Conservation (phyloP, 2,113 vertebrate genomes). For the Piaya cayana region DNA sequence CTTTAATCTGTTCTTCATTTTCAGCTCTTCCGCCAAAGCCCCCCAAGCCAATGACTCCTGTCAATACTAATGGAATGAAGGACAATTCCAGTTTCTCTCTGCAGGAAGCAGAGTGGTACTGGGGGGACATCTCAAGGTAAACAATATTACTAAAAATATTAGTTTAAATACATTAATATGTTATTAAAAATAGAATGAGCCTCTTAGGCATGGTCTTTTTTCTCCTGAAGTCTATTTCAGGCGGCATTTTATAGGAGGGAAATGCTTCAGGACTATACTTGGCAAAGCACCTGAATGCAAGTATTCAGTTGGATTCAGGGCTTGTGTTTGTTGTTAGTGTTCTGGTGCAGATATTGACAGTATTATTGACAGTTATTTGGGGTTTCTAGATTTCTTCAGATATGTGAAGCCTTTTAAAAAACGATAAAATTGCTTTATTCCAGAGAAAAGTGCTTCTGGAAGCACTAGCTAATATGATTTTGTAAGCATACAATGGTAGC, state of each 20-base stretch:
- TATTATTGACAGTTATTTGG: not conserved
- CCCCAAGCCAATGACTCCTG: slow-evolving; percentile 84
- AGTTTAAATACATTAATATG: not conserved
- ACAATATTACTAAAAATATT: not conserved
- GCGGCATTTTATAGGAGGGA: not conserved
- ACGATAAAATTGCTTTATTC: not conserved
- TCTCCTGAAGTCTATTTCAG: not conserved
- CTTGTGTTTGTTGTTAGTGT: not conserved
- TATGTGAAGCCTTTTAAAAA: not conserved
- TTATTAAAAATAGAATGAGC: not conserved
- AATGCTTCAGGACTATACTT: not conserved
- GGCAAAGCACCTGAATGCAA: not conserved
- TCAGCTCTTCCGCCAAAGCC: slow-evolving; percentile 94
- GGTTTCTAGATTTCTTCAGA: not conserved
- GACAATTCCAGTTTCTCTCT: slow-evolving; percentile 79
- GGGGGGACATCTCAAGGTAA: slow-evolving; percentile 96
- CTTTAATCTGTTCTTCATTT: slow-evolving; percentile 49
- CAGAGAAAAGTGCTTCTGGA: not conserved
- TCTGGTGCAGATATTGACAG: not conserved
- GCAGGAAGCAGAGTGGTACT: slow-evolving; percentile 95
- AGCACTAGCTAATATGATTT: not conserved
- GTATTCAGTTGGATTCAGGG: not conserved
- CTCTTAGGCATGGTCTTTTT: not conserved
- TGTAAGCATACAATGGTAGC: not conserved
- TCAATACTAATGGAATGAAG: slow-evolving; percentile 82